Base-by-base conservation (phyloP, 1,140 invertebrate species). In the Euura saliciscinereae region DNA sequence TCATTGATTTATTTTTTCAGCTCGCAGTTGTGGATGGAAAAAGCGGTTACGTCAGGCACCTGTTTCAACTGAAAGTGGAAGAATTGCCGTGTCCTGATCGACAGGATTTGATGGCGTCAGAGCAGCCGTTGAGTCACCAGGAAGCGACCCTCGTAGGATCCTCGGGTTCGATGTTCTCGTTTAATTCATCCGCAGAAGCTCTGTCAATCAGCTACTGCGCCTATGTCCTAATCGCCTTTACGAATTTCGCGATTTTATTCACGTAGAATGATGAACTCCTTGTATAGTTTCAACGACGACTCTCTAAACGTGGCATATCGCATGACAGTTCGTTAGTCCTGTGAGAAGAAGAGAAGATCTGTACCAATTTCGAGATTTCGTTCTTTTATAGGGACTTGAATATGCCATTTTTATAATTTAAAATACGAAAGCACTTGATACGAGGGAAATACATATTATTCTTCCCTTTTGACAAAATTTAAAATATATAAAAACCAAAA, bases 11-110 rank as follows among this genome's bases (percentile, higher is more conserved):
- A n/a, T n/a, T 74, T 46, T 69, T 78, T 68, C 81, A 88, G 80
- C 45, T 81, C 28, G 74, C 82, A 45, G 70, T 81, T 45, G 67
- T 85, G 70, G 80, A 83, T 51, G 81, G 83, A 51, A 84, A 83
- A 73, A 45, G 70, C 28, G 79, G 79, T 65, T 82, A 81, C 76
- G 46, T 81, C 43, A 88, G 86, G 71, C 84, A 86, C 43, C 81
- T 93, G 46, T 89, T 92, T 69, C 88, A 91, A 68, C 87, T 94
- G 73, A 91, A 92, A 44, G 85, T 89, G 2, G 91, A 93, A 66
- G 84, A 91, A 65, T 81, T 94, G 70, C 92, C 92, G 1, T 94
- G 93, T 80, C 91, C 91, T 45, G 89, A 92, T 72, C 80, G 80
- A 65, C 84, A 86, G 70, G 86, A 87, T 68, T 76, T 86, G 4